phyloP scores from a whole-genome alignment of 2,797 vertebrate genomes.

The Carduelis carduelis region DNA sequence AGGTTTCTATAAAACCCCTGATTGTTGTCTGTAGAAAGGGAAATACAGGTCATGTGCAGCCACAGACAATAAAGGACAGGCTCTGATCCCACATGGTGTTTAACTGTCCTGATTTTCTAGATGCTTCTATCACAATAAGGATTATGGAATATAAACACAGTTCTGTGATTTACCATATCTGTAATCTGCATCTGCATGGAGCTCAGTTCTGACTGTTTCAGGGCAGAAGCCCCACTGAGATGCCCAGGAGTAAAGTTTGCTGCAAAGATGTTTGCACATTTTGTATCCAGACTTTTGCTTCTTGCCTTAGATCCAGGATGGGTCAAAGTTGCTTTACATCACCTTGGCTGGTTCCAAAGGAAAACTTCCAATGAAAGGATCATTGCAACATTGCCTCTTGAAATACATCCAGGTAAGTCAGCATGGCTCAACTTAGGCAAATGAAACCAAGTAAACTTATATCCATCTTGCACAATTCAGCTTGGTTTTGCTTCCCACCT shows the following conservation, averaged over 20 bases:
- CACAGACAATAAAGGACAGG: not conserved
- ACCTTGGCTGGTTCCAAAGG: not conserved
- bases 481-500: not conserved
- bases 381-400: not conserved
- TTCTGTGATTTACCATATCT: not conserved
- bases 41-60: not conserved
- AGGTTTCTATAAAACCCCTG: not conserved
- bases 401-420: not conserved
- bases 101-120: not conserved
- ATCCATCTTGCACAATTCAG: not conserved
- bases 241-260: not conserved
- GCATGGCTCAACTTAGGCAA: not conserved
- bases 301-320: fast-evolving
- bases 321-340: constrained; percentile 11
- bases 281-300: not conserved
- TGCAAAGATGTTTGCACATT: not conserved
- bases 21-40: not conserved
- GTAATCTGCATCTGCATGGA: not conserved
- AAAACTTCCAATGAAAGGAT: not conserved
- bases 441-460: not conserved
- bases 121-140: not conserved
- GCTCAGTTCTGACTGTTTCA: not conserved
- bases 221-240: not conserved
- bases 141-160: not conserved
- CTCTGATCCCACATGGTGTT: not conserved